These are phyloP conservation scores for Tetraodon nigroviridis DNA, from an alignment of 2,113 vertebrate genomes.

Conservation along the genomic window DNA sequence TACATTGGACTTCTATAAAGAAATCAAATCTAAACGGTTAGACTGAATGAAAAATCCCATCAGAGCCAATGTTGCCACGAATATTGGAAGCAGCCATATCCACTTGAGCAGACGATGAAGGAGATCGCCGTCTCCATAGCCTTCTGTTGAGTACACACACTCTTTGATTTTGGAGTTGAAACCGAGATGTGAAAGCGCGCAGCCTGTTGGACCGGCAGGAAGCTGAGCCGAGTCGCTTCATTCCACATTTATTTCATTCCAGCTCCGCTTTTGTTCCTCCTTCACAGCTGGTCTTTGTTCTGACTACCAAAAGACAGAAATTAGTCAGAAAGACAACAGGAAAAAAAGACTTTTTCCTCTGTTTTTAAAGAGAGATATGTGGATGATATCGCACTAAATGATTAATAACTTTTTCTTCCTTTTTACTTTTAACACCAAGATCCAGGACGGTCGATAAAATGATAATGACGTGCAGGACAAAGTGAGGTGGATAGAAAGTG, in stretches of 20 bases:
- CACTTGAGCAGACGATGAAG: slow-evolving; percentile 43
- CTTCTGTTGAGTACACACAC: slow-evolving; percentile 51
- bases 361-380: slow-evolving; percentile 6
- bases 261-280: slow-evolving; percentile 39
- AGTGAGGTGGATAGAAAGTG: slow-evolving; percentile 52
- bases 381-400: slow-evolving; percentile 18
- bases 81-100: slow-evolving; percentile 47
- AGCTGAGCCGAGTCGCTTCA: slow-evolving; percentile 38
- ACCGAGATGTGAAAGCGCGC: slow-evolving; percentile 45
- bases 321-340: slow-evolving; percentile 22
- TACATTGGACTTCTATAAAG: no score
- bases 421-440: slow-evolving; percentile 23
- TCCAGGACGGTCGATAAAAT: slow-evolving; percentile 18
- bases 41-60: no score
- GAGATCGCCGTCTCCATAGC: slow-evolving; percentile 35
- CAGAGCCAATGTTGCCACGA: slow-evolving; percentile 23
- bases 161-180: slow-evolving; percentile 59
- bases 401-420: slow-evolving; percentile 32
- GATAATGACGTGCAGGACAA: slow-evolving; percentile 24
- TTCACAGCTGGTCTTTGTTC: slow-evolving; percentile 24
- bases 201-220: slow-evolving; percentile 45
- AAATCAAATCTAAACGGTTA: no score
- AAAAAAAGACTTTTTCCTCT: slow-evolving; percentile 2
- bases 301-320: slow-evolving; percentile 40
- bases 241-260: slow-evolving; percentile 33